Percentiles rank a stretch among this genome's conserved stretches.
These are phyloP conservation scores for Palythoa grandis DNA, from an alignment of 92 coral and sea anemone genomes.

Conservation along the genomic window DNA sequence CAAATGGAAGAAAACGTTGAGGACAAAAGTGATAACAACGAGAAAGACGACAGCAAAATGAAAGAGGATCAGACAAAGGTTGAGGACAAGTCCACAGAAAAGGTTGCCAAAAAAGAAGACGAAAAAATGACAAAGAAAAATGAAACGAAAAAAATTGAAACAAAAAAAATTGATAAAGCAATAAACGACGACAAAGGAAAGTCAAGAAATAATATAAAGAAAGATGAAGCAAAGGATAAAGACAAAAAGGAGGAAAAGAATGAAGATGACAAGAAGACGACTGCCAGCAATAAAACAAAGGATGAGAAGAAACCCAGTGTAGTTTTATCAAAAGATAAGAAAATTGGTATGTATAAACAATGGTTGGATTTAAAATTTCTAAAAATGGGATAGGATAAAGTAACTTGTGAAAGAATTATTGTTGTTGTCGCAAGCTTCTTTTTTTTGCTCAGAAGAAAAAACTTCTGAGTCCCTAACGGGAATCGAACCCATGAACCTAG, in stretches of 20 bases:
- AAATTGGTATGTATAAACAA: conserved; percentile 24
- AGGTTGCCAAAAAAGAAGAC: background rate
- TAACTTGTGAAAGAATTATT: too few relatives aligned
- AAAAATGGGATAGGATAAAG: too few relatives aligned
- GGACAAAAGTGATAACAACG: background rate
- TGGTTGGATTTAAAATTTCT: background rate
- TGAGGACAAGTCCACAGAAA: background rate
- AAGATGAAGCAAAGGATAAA: background rate
- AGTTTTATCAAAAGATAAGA: conserved; percentile 26
- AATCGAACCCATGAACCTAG: too few relatives aligned
- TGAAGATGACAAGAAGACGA: background rate
- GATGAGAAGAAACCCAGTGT: background rate
- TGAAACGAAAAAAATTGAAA: background rate
- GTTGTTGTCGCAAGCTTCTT: too few relatives aligned
- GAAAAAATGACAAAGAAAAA: background rate
- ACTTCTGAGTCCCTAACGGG: too few relatives aligned
- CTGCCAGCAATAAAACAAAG: background rate
- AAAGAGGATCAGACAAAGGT: conserved; percentile 11
- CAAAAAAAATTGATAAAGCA: background rate
- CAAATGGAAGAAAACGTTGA: background rate
- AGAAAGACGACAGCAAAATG: background rate
- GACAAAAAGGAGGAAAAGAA: conserved; percentile 10
- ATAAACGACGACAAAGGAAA: background rate
- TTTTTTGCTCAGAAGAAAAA: too few relatives aligned
- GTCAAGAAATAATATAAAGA: background rate